Evolutionary conservation across 92 coral and sea anemone species (phyloP).

Genomic region (Epizoanthus illoricatus): DNA sequence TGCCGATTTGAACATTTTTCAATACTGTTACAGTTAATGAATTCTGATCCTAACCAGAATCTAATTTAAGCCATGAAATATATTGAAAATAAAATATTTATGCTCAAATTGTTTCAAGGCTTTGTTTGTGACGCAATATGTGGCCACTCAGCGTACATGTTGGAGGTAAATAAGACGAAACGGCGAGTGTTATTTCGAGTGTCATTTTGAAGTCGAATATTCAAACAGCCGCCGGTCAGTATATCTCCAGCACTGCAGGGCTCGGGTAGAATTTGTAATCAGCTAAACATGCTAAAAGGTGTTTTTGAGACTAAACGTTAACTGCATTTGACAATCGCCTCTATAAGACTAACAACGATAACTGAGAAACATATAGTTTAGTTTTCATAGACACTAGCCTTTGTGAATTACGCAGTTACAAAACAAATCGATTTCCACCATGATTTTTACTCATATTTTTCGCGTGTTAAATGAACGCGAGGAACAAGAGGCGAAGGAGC

Average conservation of each 20-base stretch:
- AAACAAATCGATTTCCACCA: neutral
- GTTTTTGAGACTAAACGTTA: no score
- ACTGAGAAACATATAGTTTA: no score
- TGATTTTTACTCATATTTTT: slow-evolving; percentile 40
- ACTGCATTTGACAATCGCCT: no score
- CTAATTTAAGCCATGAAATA: slow-evolving; percentile 1
- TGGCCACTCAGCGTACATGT: no score
- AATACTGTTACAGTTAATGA: neutral
- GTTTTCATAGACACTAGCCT: neutral
- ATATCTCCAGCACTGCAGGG: neutral
- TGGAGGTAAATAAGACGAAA: neutral
- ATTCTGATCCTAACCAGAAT: neutral
- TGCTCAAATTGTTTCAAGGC: neutral
- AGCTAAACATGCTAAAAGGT: neutral
- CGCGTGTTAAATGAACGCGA: slow-evolving; percentile 28
- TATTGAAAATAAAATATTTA: neutral
- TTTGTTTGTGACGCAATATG: neutral
- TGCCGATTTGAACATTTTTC: neutral
- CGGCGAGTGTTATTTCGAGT: slow-evolving; percentile 3
- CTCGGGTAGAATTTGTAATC: neutral
- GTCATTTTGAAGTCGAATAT: neutral
- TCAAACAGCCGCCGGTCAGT: neutral
- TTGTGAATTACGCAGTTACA: neutral
- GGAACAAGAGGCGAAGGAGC: neutral
- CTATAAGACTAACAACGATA: no score